Evolutionary conservation across 2,888 invertebrate genomes (phyloP).

Genomic region (Ormyrus pomaceus): DNA sequence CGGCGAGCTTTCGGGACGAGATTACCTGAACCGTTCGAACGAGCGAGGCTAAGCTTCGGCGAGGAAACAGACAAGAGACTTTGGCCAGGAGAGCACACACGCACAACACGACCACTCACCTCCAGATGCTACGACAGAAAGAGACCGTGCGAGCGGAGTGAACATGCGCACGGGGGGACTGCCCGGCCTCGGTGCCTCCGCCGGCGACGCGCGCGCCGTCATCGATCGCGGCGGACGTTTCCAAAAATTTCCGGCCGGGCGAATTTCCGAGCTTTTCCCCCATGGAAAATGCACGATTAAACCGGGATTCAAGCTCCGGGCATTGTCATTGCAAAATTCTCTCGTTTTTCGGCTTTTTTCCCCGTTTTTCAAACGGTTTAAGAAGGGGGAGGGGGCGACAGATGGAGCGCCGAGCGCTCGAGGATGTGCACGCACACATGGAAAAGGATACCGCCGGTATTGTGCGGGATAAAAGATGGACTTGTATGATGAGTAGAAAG

Average conservation of each 20-base stretch:
- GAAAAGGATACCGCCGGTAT: not conserved
- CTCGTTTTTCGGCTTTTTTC: no score
- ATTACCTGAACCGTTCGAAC: not conserved
- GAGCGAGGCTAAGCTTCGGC: not conserved
- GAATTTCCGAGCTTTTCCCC: not conserved
- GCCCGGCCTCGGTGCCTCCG: constrained; percentile 14
- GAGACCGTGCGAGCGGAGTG: constrained; percentile 71
- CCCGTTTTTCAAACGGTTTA: no score
- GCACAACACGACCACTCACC: constrained; percentile 73
- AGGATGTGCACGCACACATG: not conserved
- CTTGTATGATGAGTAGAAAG: not conserved
- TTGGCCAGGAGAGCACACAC: not conserved
- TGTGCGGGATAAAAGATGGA: not conserved
- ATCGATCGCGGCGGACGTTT: not conserved
- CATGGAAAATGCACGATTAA: not conserved
- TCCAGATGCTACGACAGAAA: constrained; percentile 75
- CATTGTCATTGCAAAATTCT: no score
- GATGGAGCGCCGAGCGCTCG: not conserved
- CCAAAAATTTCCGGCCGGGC: no score
- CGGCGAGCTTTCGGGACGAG: not conserved
- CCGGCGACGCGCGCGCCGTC: constrained; percentile 48
- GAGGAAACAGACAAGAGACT: not conserved
- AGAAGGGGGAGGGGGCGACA: not conserved
- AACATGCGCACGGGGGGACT: constrained; percentile 68
- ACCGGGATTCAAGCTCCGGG: not conserved